Base-by-base conservation (phyloP, 2,113 vertebrate species). In the Isurus oxyrinchus region DNA sequence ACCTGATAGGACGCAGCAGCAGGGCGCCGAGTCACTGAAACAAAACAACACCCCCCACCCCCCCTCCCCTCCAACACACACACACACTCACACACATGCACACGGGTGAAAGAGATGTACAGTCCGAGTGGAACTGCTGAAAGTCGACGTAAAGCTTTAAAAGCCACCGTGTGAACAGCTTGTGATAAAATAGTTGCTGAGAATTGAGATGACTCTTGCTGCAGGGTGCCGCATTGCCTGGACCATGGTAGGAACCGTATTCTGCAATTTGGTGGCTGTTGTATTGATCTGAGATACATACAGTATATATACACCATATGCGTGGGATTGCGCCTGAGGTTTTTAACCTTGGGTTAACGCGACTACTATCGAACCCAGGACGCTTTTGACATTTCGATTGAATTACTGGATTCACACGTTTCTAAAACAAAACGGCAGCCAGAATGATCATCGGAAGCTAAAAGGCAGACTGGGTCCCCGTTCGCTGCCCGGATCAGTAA, bases 201-300 rank as follows among this genome's bases (percentile, higher is more conserved):
- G 23, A 31, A 95, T 95, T 95, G n/a, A 72, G 25, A 72, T 72
- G 66, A n/a, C 97, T 96, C n/a, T 81, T 97, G 98, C 98, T 98
- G 98, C 98, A 98, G 98, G 98, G 97, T 98, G 98, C 98, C 98
- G 98, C 98, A 98, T 98, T 97, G 98, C 98, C 97, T 97, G 97
- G 97, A 97, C 84, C 16, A 76, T 35, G 13, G 96, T 40, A 63
- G 8, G 72, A 57, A 94, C 57, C 96, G 96, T 96, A 96, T 96
- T 96, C 97, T 97, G 97, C 97, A 95, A 53, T 69, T 97, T 97
- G 97, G 96, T 96, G 97, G 97, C 97, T 69, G 93, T 31, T 49
- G 13, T 35, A 72, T 72, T 95, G 94, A 95, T 53, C 67, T 95
- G 94, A 72, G 66, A 53, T 69, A 21, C 66, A 67, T 31, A 31